phyloP scores from a whole-genome alignment of 2,888 invertebrate genomes.

The Acanthosepion lycidas region DNA sequence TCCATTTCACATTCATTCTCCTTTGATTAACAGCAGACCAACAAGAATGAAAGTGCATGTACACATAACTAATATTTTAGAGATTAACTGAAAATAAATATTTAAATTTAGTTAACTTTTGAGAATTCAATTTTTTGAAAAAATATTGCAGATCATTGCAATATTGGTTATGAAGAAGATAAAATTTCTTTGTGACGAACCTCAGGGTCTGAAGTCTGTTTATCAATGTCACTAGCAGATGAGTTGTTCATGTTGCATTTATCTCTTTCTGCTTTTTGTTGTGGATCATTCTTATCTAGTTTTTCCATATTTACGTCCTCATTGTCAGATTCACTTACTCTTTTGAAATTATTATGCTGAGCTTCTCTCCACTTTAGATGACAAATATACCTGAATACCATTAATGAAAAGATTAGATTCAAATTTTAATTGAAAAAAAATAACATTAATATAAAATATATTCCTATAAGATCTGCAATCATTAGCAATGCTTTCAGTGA shows the following conservation, averaged over 20 bases:
- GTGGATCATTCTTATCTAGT: not conserved
- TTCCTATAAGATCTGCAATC: not conserved
- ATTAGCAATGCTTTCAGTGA: not conserved
- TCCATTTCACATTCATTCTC: too few relatives aligned
- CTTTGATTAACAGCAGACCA: too few relatives aligned
- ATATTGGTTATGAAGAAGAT: not conserved
- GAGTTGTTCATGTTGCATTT: not conserved
- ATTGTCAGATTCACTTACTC: not conserved
- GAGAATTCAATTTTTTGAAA: too few relatives aligned
- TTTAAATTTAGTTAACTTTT: too few relatives aligned
- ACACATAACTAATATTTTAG: too few relatives aligned
- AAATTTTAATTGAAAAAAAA: not conserved
- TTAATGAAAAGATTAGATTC: not conserved
- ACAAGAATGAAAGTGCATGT: too few relatives aligned
- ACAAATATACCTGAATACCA: conserved; percentile 52
- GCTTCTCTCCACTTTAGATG: conserved; percentile 52
- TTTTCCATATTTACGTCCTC: not conserved
- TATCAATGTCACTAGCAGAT: not conserved
- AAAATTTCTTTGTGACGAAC: not conserved
- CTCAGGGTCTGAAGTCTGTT: not conserved
- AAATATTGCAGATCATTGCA: too few relatives aligned
- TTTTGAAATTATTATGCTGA: not conserved
- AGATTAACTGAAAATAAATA: too few relatives aligned
- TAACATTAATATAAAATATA: too few relatives aligned
- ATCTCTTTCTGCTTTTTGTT: not conserved